These are phyloP conservation scores for Myripristis jacobus DNA, from an alignment of 2,797 vertebrate genomes.

Conservation along the genomic window DNA sequence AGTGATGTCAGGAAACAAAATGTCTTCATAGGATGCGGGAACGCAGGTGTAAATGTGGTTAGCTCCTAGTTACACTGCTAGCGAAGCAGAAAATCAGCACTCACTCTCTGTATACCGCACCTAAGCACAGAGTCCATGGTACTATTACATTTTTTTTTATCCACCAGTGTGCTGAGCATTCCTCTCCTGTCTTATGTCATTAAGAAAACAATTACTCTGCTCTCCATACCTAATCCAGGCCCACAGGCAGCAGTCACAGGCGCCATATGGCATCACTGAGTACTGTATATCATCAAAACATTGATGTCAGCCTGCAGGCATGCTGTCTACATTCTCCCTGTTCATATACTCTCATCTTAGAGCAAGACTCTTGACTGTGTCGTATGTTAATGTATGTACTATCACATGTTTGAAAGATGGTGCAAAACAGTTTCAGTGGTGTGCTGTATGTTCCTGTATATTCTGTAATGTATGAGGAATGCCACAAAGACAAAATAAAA, in stretches of 20 bases:
- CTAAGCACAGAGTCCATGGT: conserved; percentile 45
- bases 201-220: conserved; percentile 79
- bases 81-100: conserved; percentile 67
- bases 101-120: conserved; percentile 31
- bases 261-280: conserved; percentile 43
- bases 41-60: conserved; percentile 43
- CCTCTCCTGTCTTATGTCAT: conserved; percentile 76
- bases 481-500: conserved; percentile 9
- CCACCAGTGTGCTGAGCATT: conserved; percentile 59
- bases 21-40: conserved; percentile 32
- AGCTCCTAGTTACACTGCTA: conserved; percentile 53
- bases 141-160: conserved; percentile 53
- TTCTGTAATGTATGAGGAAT: conserved; percentile 9
- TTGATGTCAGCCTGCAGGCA: conserved; percentile 41
- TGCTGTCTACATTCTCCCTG: conserved; percentile 32
- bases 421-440: background rate
- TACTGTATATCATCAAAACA: conserved; percentile 40
- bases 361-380: conserved; percentile 22
- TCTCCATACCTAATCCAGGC: conserved; percentile 55
- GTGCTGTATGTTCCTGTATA: background rate
- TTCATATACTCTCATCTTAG: conserved; percentile 40
- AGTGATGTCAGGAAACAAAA: conserved; percentile 39
- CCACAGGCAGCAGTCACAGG: conserved; percentile 62
- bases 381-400: conserved; percentile 15
- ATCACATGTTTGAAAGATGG: conserved; percentile 7